phyloP scores from a whole-genome alignment of 2,113 vertebrate genomes.

The Danio rerio region GRCz12tu NC_133186.1:43220001-43220500 shows the following conservation, averaged over 20 bases:
- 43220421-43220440: too few species aligned
- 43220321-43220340: conserved; percentile 87
- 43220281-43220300: conserved; percentile 90
- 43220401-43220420: too few species aligned
- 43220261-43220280: conserved; percentile 80
- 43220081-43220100: conserved; percentile 88
- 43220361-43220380: conserved; percentile 76
- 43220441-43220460: too few species aligned
- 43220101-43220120: conserved; percentile 77
- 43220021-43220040: conserved; percentile 75
- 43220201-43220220: too few species aligned
- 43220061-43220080: conserved; percentile 87
- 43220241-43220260: too few species aligned
- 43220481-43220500: too few species aligned
- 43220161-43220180: conserved; percentile 90
- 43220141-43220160: conserved; percentile 91
- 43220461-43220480: too few species aligned
- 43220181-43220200: too few species aligned
- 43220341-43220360: conserved; percentile 84
- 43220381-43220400: too few species aligned
- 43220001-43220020: too few species aligned
- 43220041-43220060: conserved; percentile 89
- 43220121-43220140: conserved; percentile 86
- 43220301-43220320: conserved; percentile 91
- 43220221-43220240: neutral